Conservation (phyloP, 2,797 vertebrate genomes). For the Pogonophryne albipinna region DNA sequence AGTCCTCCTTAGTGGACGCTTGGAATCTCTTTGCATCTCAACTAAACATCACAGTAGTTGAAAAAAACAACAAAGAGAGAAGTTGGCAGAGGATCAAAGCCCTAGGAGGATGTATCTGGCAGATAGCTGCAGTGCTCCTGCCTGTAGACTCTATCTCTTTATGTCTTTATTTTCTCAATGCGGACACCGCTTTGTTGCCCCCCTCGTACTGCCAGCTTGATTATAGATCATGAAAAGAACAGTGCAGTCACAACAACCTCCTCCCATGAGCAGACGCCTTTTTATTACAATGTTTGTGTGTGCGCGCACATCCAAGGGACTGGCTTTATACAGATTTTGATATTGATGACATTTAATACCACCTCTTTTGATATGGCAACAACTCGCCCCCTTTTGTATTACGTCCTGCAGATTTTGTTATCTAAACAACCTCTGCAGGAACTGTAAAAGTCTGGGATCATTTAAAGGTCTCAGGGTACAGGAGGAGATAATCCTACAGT, state of each 20-base stretch:
- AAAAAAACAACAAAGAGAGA: slow-evolving; percentile 75
- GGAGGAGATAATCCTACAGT: slow-evolving; percentile 43
- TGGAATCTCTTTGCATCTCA: slow-evolving; percentile 62
- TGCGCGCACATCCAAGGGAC: slow-evolving; percentile 71
- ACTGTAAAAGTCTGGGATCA: slow-evolving; percentile 22
- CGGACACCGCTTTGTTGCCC: slow-evolving; percentile 63
- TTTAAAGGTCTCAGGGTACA: slow-evolving; percentile 17
- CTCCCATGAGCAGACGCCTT: slow-evolving; percentile 74
- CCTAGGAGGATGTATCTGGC: slow-evolving; percentile 77
- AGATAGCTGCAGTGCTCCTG: slow-evolving; percentile 76
- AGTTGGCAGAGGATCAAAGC: slow-evolving; percentile 84
- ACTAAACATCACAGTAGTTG: slow-evolving; percentile 73
- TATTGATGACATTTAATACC: slow-evolving; percentile 53
- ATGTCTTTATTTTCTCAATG: slow-evolving; percentile 52
- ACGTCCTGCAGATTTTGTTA: slow-evolving; percentile 37
- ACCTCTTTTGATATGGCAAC: slow-evolving; percentile 55
- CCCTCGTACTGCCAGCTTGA: slow-evolving; percentile 85
- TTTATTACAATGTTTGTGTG: slow-evolving; percentile 57
- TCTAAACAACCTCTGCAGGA: slow-evolving; percentile 34
- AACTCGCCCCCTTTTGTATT: slow-evolving; percentile 51
- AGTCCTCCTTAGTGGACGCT: slow-evolving; percentile 5
- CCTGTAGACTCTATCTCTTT: slow-evolving; percentile 39
- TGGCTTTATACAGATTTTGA: slow-evolving; percentile 60
- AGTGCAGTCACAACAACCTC: slow-evolving; percentile 83
- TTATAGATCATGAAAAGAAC: slow-evolving; percentile 84